These are phyloP conservation scores for Gallinago stenura DNA, from an alignment of 2,797 vertebrate species.

Conservation along the genomic window DNA sequence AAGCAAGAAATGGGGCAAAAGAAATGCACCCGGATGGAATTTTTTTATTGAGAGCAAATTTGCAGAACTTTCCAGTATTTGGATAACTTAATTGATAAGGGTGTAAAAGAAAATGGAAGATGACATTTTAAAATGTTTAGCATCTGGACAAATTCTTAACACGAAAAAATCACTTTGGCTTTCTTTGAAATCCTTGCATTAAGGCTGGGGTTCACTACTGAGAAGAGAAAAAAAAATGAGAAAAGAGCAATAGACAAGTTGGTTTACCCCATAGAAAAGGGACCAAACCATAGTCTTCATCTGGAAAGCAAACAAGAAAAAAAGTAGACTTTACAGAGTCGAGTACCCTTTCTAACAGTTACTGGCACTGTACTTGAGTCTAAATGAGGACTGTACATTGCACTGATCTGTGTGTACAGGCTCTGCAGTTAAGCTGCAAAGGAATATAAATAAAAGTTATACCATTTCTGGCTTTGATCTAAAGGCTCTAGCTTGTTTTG, in stretches of 20 bases:
- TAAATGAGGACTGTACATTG: neutral
- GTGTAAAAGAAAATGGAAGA: neutral
- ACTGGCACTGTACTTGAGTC: neutral
- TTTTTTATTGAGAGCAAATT: neutral
- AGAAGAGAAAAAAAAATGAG: neutral
- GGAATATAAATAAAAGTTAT: neutral
- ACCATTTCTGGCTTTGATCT: neutral
- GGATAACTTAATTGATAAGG: neutral
- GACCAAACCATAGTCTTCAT: neutral
- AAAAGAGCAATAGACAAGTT: neutral
- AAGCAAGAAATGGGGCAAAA: neutral
- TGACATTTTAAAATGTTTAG: neutral
- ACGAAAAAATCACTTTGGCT: neutral
- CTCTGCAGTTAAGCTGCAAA: neutral
- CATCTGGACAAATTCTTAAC: neutral
- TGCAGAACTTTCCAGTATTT: neutral
- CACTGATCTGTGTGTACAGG: neutral
- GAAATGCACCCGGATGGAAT: neutral
- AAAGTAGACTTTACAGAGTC: neutral
- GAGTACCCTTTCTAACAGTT: neutral
- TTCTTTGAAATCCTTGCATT: neutral
- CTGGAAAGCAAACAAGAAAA: neutral
- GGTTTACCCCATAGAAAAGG: neutral
- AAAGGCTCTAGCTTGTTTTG: neutral
- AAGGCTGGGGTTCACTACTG: neutral